These are phyloP conservation scores for Bombus balteatus DNA, from an alignment of 1,140 invertebrate species.

Conservation along the genomic window DNA sequence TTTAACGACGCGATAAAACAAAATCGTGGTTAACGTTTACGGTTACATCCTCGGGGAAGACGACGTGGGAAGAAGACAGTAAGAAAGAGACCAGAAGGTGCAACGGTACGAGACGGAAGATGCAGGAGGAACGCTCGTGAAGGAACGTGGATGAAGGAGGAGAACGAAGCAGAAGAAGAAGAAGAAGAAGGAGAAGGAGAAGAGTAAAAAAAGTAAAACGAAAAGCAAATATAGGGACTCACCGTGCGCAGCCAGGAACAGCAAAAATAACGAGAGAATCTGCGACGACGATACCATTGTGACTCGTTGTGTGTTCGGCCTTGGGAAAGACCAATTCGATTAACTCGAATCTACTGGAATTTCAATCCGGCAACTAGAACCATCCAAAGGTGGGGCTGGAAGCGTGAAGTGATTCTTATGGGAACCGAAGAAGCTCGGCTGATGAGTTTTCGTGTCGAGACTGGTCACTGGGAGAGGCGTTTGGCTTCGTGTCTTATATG, in stretches of 20 bases:
- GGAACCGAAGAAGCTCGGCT: conserved; percentile 78
- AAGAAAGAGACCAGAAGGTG: background rate
- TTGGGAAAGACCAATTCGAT: conserved; percentile 43
- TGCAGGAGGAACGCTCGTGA: accelerated
- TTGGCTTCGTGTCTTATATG: conserved; percentile 82
- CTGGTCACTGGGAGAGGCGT: conserved; percentile 82
- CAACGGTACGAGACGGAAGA: no score
- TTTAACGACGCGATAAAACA: conserved; percentile 10
- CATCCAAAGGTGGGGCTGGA: conserved; percentile 8
- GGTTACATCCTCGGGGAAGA: background rate
- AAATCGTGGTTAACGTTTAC: background rate
- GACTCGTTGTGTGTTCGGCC: conserved; percentile 28
- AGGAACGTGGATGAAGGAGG: background rate
- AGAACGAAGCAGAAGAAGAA: background rate
- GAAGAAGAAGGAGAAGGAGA: background rate
- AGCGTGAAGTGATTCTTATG: conserved; percentile 17
- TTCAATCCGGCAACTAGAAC: conserved; percentile 15
- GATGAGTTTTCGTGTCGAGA: conserved; percentile 82
- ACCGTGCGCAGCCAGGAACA: conserved; percentile 77
- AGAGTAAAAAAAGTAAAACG: conserved; percentile 12
- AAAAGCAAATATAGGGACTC: conserved; percentile 62
- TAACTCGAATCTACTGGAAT: conserved; percentile 31
- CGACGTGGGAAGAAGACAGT: no score
- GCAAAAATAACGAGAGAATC: conserved; percentile 73
- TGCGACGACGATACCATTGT: conserved; percentile 73